phyloP scores from a whole-genome alignment of 2,888 invertebrate genomes.

The Drosophila quinaria region DNA sequence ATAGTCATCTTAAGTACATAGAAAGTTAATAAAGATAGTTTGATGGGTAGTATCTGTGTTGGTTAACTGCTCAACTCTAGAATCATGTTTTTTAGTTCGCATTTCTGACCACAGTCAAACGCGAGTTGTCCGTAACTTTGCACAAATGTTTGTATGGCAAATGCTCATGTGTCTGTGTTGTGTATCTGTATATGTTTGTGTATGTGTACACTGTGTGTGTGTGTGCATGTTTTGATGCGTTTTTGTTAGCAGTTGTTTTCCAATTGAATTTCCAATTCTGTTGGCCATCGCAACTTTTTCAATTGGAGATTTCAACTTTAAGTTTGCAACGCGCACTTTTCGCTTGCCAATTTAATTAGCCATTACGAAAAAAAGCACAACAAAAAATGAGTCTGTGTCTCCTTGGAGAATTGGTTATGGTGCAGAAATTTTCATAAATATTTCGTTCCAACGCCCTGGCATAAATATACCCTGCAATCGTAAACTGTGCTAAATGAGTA shows the following conservation, averaged over 20 bases:
- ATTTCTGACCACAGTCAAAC: constrained; percentile 61
- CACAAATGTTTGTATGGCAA: constrained; percentile 66
- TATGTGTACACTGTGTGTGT: constrained; percentile 32
- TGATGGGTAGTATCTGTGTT: not conserved
- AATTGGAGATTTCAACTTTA: constrained; percentile 58
- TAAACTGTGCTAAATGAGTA: not conserved
- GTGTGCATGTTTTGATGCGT: constrained; percentile 27
- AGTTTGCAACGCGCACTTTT: constrained; percentile 29
- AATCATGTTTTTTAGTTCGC: constrained; percentile 7
- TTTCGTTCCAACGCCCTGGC: constrained; percentile 22
- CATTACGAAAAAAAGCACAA: constrained; percentile 58
- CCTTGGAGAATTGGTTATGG: constrained; percentile 46
- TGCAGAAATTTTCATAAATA: constrained; percentile 66
- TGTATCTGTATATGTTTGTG: constrained; percentile 4
- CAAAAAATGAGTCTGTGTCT: constrained; percentile 18
- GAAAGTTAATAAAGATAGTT: not conserved
- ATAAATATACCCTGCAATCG: constrained; percentile 36
- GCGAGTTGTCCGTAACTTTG: constrained; percentile 53
- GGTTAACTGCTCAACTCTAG: constrained; percentile 24
- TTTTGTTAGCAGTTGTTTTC: constrained; percentile 60
- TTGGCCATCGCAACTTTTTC: constrained; percentile 58
- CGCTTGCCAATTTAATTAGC: constrained; percentile 74
- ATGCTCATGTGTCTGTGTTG: constrained; percentile 17
- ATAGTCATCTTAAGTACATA: not conserved
- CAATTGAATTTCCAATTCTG: constrained; percentile 76